phyloP scores from a whole-genome alignment of 92 coral and sea anemone species.

The Paragorgia papillata region DNA sequence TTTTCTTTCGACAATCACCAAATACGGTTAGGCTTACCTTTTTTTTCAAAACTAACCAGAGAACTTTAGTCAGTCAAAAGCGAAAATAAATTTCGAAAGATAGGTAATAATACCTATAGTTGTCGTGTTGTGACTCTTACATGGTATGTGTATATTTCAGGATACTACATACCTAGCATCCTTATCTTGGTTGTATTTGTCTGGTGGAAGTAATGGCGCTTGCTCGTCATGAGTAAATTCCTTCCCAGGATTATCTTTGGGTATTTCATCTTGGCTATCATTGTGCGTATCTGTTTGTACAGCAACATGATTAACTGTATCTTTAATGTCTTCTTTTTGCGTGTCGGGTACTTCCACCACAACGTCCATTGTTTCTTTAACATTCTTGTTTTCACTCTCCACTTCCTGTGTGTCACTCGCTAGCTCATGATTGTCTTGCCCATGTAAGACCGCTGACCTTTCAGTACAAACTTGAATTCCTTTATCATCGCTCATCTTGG shows the following conservation, averaged over 20 bases:
- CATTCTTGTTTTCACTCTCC: neutral
- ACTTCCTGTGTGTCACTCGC: neutral
- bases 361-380: neutral
- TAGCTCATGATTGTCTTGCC: neutral
- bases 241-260: neutral
- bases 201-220: neutral
- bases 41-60: too few relatives aligned
- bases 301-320: constrained; percentile 10
- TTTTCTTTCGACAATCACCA: too few relatives aligned
- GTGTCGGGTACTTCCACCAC: neutral
- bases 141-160: too few relatives aligned
- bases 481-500: constrained; percentile 31
- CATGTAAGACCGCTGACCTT: neutral
- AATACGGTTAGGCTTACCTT: too few relatives aligned
- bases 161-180: constrained; percentile 8
- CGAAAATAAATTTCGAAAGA: too few relatives aligned
- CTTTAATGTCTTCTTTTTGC: neutral
- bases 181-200: neutral
- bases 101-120: too few relatives aligned
- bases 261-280: neutral
- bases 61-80: too few relatives aligned
- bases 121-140: too few relatives aligned
- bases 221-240: neutral
- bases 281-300: constrained; percentile 16
- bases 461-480: constrained; percentile 10